phyloP scores from a whole-genome alignment of 2,797 vertebrate genomes.

The Clarias fuscus region DNA sequence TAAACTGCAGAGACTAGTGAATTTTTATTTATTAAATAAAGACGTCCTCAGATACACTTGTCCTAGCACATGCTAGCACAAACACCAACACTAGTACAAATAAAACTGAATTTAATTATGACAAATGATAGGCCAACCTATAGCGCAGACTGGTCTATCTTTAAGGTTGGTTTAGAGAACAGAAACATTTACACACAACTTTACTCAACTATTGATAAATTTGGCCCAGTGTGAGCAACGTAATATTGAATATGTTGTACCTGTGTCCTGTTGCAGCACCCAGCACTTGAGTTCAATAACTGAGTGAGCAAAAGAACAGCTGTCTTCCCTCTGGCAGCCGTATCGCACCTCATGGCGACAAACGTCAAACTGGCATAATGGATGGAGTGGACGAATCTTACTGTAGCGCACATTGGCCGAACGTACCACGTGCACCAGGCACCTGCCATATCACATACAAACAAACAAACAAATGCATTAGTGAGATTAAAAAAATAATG shows the following conservation, averaged over 20 bases:
- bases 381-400: constrained; percentile 95
- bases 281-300: constrained; percentile 98
- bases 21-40: background rate
- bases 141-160: background rate
- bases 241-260: constrained; percentile 65
- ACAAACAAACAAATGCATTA: background rate
- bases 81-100: background rate
- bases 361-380: constrained; percentile 95
- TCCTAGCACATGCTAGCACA: background rate
- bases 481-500: background rate
- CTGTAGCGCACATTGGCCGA: constrained; percentile 95
- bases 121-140: background rate
- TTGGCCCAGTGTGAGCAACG: background rate
- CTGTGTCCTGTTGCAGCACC: constrained; percentile 96
- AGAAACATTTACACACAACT: background rate
- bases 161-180: too few relatives aligned
- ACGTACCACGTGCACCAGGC: constrained; percentile 96
- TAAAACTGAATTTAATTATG: background rate
- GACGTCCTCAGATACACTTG: background rate
- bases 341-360: constrained; percentile 97
- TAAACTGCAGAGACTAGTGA: background rate
- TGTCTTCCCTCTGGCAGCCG: constrained; percentile 94
- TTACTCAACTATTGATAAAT: background rate
- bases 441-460: constrained; percentile 70
- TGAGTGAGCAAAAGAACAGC: constrained; percentile 97